phyloP scores from a whole-genome alignment of 2,113 vertebrate species.

The Entosphenus tridentatus region DNA sequence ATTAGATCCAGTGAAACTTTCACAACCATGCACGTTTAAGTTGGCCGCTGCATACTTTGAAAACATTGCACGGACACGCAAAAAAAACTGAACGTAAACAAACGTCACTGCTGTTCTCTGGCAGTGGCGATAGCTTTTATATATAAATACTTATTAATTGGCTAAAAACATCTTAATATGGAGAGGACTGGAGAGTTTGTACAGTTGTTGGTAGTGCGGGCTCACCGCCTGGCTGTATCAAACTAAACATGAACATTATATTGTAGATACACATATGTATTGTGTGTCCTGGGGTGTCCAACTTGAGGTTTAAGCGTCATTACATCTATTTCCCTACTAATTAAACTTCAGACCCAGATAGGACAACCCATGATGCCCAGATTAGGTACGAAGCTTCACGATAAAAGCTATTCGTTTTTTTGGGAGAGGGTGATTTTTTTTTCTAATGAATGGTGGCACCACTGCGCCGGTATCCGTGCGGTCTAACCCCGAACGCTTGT shows the following conservation, averaged over 20 bases:
- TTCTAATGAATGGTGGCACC: background rate
- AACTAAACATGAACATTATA: background rate
- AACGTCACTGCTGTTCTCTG: background rate
- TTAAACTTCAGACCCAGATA: no score
- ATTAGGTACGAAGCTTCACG: background rate
- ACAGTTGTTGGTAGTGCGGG: background rate
- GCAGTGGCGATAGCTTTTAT: background rate
- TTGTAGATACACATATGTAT: background rate
- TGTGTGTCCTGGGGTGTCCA: background rate
- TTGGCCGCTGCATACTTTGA: background rate
- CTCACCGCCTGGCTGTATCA: background rate
- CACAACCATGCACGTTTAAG: background rate
- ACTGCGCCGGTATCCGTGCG: background rate
- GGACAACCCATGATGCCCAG: no score
- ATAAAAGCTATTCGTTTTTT: background rate
- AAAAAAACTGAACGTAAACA: background rate
- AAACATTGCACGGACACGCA: background rate
- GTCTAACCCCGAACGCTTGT: background rate
- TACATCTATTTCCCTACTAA: no score
- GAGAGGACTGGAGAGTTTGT: no score
- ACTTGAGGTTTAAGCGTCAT: background rate
- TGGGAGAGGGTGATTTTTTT: background rate
- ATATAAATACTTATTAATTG: no score
- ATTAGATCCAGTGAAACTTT: background rate
- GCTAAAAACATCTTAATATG: no score